Evolutionary conservation across 2,797 vertebrate species (phyloP).

Genomic region (Hyperoplus immaculatus): DNA sequence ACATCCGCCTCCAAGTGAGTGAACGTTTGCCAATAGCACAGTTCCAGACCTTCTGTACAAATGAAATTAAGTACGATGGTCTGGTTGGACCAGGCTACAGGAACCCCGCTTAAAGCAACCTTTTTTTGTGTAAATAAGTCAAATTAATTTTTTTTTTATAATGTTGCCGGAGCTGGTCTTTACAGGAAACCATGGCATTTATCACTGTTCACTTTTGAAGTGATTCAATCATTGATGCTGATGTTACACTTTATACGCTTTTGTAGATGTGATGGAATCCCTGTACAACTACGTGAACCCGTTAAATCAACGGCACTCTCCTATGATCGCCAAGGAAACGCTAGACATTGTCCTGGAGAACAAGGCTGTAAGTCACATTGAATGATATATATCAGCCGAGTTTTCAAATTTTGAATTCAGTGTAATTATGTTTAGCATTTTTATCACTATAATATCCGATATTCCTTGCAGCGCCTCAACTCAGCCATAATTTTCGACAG

Average conservation of each 20-base stretch:
- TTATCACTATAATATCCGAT: neutral
- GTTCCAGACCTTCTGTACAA: no score
- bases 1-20: no score
- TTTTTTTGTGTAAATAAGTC: neutral
- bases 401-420: neutral
- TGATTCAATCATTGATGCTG: neutral
- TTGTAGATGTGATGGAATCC: slow-evolving; percentile 94
- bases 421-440: neutral
- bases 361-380: slow-evolving; percentile 85
- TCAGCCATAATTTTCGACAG: slow-evolving; percentile 96
- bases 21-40: no score
- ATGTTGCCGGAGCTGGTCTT: neutral
- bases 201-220: neutral
- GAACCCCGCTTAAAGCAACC: no score
- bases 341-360: slow-evolving; percentile 90
- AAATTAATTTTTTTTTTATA: neutral
- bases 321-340: slow-evolving; percentile 94
- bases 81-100: no score
- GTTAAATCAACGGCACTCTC: slow-evolving; percentile 90
- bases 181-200: neutral
- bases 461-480: slow-evolving; percentile 87
- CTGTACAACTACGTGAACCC: slow-evolving; percentile 94
- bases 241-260: neutral
- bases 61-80: no score
- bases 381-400: neutral